These are phyloP conservation scores for Lordiphosa andalusiaca DNA, from an alignment of 2,888 invertebrate genomes.

Conservation along the genomic window DNA sequence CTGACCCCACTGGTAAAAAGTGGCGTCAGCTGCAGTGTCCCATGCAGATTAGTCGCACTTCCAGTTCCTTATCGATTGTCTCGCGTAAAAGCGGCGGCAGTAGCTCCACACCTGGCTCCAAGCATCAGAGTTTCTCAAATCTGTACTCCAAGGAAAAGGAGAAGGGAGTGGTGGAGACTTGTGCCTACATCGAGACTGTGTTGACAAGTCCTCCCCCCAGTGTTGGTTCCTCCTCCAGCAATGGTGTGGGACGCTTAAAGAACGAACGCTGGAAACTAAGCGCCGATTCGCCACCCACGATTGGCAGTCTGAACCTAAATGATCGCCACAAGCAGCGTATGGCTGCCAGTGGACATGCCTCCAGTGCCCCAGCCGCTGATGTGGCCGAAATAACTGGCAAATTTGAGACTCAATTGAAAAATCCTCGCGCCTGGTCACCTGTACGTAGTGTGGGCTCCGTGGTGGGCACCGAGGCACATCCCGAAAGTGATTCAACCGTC, in stretches of 20 bases:
- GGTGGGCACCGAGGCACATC: constrained; percentile 91
- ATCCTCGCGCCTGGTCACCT: constrained; percentile 92
- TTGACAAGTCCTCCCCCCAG: constrained; percentile 84
- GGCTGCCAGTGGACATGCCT: constrained; percentile 66
- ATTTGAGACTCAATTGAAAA: constrained; percentile 87
- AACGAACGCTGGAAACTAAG: constrained; percentile 78
- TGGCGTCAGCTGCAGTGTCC: constrained; percentile 91
- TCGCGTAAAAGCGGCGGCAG: constrained; percentile 80
- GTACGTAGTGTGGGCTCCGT: constrained; percentile 93
- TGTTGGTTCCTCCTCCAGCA: constrained; percentile 75
- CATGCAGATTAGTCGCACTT: constrained; percentile 90
- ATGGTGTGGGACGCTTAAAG: constrained; percentile 79
- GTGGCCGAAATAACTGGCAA: constrained; percentile 83
- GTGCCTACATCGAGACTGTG: constrained; percentile 79
- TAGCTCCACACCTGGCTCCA: constrained; percentile 82
- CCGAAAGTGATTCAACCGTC: constrained; percentile 90
- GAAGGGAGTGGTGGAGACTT: constrained; percentile 79
- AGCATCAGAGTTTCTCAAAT: constrained; percentile 87
- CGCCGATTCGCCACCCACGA: constrained; percentile 77
- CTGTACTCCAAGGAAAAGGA: constrained; percentile 78
- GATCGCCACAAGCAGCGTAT: constrained; percentile 77
- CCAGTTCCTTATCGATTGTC: constrained; percentile 88
- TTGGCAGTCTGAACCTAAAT: constrained; percentile 78
- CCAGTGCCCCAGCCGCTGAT: constrained; percentile 78
- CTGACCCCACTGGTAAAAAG: constrained; percentile 91